Evolutionary conservation across 2,888 invertebrate genomes (phyloP), one percentile per base, ranked within the genome.

Genomic region (Rhodophaea formosa): DNA sequence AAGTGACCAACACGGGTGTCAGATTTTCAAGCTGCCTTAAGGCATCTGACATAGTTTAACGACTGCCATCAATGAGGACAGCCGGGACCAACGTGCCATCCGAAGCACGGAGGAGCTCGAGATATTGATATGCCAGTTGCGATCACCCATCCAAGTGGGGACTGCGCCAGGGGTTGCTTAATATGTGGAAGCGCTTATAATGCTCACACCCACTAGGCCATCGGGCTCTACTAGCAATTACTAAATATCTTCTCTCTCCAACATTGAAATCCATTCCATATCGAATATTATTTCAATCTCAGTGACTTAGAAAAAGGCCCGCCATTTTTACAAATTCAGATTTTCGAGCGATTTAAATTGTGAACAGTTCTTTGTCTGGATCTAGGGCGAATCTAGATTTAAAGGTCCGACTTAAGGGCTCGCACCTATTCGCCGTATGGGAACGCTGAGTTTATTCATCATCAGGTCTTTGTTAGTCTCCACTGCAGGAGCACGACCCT

Each of bases 311-410:
- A 39, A 39, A 45, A 55, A 55, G 29, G 16, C 7, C n/a, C 17
- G 14, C 35, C 30, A 8, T 12, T 17, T 32, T 55, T 35, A 10
- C 12, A 45, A 55, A 55, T 55, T 55, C 54, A 55, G 45, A 55
- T 55, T 44, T 44, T 32, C 54, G 29, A 30, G 42, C 53, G 42
- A 53, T 53, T 45, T 45, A 35, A 45, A 53, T 53, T 42, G 53
- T 53, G 53, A 45, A 44, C 14, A 44, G 45, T 45, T 44, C 45
- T 45, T 55, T 55, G 54, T 55, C 45, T 45, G 54, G 8, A 55
- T 55, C n/a, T 35, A 30, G 45, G 45, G 10, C 45, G 44, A 45
- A 55, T 55, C 45, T 17, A 54, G 53, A 54, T 44, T 44, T 30
- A 45, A 44, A 44, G 44, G 45, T 45, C 45, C 39, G 12, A 39